Base-by-base conservation (phyloP, 2,888 invertebrate species). In the Ochropacha duplaris region DNA sequence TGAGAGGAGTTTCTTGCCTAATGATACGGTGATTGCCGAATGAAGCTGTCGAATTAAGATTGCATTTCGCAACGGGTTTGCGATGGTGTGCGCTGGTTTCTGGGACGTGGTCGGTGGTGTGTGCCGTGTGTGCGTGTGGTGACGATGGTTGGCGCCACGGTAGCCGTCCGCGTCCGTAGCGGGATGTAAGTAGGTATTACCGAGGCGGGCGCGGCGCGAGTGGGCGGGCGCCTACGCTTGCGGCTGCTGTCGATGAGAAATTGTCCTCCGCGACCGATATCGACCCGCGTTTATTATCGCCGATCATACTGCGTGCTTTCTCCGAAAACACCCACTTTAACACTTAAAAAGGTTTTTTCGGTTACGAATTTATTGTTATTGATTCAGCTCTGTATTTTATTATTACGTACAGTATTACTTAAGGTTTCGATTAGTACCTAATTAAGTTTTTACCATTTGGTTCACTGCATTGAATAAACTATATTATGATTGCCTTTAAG, bases 251-350 rank as follows among this genome's bases (percentile, higher is more conserved):
- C 71, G 71, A 71, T 79, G 76, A 79, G 81, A 83, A 76, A 72
- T 64, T 72, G 44, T 78, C 78, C 73, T 62, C 65, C 19, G 54
- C 65, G 67, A 65, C 65, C 71, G 66, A 70, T 69, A 74, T 73
- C 75, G 77, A 72, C 76, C 69, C 72, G 66, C 76, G 76, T 71
- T 64, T 69, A 74, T 79, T 73, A 76, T 72, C 64, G 59, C 59
- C 56, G 68, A 64, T 54, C 66, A 62, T 72, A 44, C 44, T 61
- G 74, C 12, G 12, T 31, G 31, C 83, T 84, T 85, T 86, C 83
- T 75, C 81, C 75, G 66, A 72, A 79, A 74, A 78, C 81, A 79
- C 80, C 78, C 78, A 80, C 78, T 65, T 61, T 50, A 59, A 66
- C 63, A 69, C 66, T 63, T 50, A 22, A 52, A 28, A 19, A 12